Evolutionary conservation across 2,797 vertebrate genomes (phyloP), one percentile per base, ranked within the genome.

Genomic region (Gymnodraco acuticeps): DNA sequence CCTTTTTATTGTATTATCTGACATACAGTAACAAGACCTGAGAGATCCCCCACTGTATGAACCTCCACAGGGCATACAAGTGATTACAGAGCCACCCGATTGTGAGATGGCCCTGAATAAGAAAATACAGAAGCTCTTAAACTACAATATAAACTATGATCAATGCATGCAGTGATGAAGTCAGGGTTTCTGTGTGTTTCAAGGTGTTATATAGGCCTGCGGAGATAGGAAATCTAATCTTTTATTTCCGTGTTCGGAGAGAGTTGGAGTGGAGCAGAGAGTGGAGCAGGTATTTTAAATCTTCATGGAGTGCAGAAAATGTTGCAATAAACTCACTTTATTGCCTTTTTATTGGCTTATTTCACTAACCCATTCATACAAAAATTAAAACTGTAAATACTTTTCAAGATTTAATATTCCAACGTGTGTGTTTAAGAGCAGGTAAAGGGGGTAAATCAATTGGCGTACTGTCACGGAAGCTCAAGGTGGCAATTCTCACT

Each of bases 401-500:
- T 51, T 16, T 38, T 47, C 13, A 10, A 9, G 8, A 17, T 55
- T 48, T 11, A 41, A 13, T 59, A 27, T 59, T 54, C n/a, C 7
- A 63, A 50, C 27, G 19, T 53, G 17, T 2, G 27, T 43, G 10
- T 65, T 59, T 54, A 19, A 53, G 45, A 61, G 13, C 45, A 51
- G 51, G 66, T 38, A 8, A 46, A 41, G 19, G 12, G 0, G 13
- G 58, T 71, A 58, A 48, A 83, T 80, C 62, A 56, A 79, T 75
- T 38, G 61, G 65, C 17, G 47, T 43, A 71, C 64, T 77, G 73
- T 74, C 77, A 78, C 51, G 2, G 56, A 80, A 70, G 72, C 81
- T 89, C 64, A 87, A 87, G 71, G 82, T 88, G 89, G 71, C 83
- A 80, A 80, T 89, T 84, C 84, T 81, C 77, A 61, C 73, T 66